These are phyloP conservation scores for Tribolium freemani DNA, from an alignment of 2,888 invertebrate species.

Conservation along the genomic window DNA sequence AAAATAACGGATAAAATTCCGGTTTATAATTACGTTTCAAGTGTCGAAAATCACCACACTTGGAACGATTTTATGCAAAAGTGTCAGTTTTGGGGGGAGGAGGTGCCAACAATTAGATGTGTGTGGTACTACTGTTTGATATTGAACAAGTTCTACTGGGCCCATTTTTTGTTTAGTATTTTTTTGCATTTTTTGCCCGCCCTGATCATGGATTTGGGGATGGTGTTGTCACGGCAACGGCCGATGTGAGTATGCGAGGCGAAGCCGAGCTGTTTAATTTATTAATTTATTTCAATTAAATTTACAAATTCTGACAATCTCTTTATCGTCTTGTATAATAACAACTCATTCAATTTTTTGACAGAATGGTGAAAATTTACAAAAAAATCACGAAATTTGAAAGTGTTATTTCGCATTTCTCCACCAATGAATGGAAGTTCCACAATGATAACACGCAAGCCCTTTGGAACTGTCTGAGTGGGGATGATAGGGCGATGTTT, in stretches of 20 bases:
- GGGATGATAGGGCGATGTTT: constrained; percentile 71
- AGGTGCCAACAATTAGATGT: constrained; percentile 73
- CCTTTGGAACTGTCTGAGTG: constrained; percentile 70
- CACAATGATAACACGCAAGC: constrained; percentile 73
- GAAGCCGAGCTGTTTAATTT: background rate
- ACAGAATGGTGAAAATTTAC: constrained; percentile 43
- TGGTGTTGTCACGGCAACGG: constrained; percentile 70
- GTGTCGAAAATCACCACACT: constrained; percentile 25
- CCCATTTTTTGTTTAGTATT: constrained; percentile 73
- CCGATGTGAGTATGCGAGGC: constrained; percentile 66
- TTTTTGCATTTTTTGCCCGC: constrained; percentile 77
- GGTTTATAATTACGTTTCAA: constrained; percentile 39
- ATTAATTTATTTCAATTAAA: no score
- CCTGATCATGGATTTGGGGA: constrained; percentile 71
- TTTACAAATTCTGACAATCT: no score
- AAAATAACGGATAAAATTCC: constrained; percentile 20
- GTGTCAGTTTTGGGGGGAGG: constrained; percentile 70
- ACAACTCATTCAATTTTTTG: background rate
- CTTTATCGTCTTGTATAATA: no score
- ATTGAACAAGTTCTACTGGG: constrained; percentile 71
- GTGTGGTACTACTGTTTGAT: constrained; percentile 78
- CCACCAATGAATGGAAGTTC: constrained; percentile 66
- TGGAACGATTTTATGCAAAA: constrained; percentile 68
- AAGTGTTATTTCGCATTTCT: constrained; percentile 32
- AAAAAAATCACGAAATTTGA: constrained; percentile 39